These are phyloP conservation scores for Promerops cafer DNA, from an alignment of 2,113 vertebrate species.

Conservation along the genomic window DNA sequence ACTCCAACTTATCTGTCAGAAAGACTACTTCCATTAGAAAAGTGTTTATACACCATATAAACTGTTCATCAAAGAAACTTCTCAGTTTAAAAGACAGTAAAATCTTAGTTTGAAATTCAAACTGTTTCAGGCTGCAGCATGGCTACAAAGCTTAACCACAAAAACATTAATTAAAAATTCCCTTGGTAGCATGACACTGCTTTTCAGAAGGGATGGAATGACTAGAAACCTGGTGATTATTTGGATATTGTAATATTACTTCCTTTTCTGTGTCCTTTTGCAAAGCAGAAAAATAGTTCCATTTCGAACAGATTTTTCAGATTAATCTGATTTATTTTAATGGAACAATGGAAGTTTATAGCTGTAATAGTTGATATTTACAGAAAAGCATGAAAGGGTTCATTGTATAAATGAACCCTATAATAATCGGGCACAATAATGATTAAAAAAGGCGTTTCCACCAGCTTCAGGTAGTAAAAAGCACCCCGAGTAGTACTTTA, in stretches of 20 bases:
- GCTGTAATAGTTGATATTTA: not conserved
- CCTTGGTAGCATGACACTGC: not conserved
- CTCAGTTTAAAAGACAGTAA: not conserved
- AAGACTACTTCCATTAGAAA: not conserved
- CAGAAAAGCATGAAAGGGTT: not conserved
- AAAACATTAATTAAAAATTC: not conserved
- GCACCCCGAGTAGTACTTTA: not conserved
- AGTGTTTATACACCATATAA: not conserved
- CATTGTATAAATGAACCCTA: not conserved
- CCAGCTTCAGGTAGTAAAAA: not conserved
- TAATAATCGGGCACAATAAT: not conserved
- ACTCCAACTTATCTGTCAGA: not conserved
- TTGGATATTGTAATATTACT: not conserved
- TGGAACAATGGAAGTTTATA: not conserved
- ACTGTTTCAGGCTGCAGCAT: not conserved
- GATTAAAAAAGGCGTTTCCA: not conserved
- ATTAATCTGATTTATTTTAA: not conserved
- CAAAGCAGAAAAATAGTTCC: not conserved
- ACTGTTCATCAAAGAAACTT: not conserved
- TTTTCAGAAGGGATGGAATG: not conserved
- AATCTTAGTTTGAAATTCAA: not conserved
- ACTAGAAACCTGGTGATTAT: not conserved
- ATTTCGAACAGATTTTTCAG: not conserved
- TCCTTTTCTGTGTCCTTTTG: not conserved
- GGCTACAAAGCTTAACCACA: not conserved